Conservation (phyloP, 1,140 invertebrate species). For the Diabrotica virgifera region DNA sequence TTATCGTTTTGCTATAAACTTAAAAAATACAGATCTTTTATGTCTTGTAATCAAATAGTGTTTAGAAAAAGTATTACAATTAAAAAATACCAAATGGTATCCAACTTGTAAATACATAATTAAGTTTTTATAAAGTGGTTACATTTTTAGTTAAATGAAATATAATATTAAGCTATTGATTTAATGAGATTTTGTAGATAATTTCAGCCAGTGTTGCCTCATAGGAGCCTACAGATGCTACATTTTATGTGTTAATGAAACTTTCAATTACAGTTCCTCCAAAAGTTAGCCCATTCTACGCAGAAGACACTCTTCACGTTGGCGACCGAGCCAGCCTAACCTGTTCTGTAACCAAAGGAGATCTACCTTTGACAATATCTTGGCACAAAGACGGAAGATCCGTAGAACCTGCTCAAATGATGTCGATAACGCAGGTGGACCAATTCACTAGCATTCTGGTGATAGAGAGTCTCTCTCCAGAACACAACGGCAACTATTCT, state of each 20-base stretch:
- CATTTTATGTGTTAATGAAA: conserved; percentile 5
- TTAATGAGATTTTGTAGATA: no score
- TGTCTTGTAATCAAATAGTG: no score
- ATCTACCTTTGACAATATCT: conserved; percentile 69
- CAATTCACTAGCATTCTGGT: conserved; percentile 76
- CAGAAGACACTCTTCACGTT: conserved; percentile 69
- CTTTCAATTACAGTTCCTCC: conserved; percentile 69
- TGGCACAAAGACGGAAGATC: conserved; percentile 74
- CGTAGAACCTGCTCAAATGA: conserved; percentile 60
- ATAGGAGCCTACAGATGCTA: no score
- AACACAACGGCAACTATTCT: conserved; percentile 75
- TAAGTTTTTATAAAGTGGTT: no score
- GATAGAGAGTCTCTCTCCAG: conserved; percentile 72
- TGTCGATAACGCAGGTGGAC: conserved; percentile 69
- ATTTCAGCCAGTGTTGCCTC: no score
- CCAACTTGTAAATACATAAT: no score
- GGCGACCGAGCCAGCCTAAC: conserved; percentile 72
- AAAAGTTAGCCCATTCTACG: conserved; percentile 75
- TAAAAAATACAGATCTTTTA: no score
- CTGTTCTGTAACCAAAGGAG: conserved; percentile 75
- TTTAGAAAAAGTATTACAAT: no score
- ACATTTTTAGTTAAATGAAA: no score
- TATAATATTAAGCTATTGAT: no score
- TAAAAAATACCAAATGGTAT: no score
- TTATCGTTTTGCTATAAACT: no score